Evolutionary conservation across 2,797 vertebrate genomes (phyloP), one percentile per base, ranked within the genome.

Genomic region (Danionella dracula): DNA sequence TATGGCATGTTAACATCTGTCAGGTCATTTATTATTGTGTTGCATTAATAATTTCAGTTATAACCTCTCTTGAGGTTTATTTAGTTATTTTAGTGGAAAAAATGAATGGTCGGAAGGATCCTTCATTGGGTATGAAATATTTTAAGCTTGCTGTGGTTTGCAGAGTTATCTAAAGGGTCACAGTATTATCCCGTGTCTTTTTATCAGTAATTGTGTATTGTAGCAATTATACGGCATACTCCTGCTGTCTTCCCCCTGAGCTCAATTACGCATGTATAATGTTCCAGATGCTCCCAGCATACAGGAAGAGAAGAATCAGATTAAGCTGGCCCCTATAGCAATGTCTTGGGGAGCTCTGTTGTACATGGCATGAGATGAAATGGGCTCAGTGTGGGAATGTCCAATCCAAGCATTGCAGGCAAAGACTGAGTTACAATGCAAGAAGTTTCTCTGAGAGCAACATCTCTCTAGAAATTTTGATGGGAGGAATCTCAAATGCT

Each of bases 381-480:
- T 68, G 11, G 16, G n/a, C 44, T 70, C 58, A 11, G 59, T 42
- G 20, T 21, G 57, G 72, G 73, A 71, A 72, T 31, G 45, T 59
- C 6, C 23, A 56, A 54, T 66, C 46, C 56, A 75, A 75, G 59
- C 59, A 68, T 44, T 35, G 59, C 27, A 41, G 48, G 44, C 42
- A 67, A 51, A 51, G 66, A 63, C 73, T 68, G 8, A 38, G 45
- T 70, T 67, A 64, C 66, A 72, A 15, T 17, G 42, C 72, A 77
- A 57, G 73, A 73, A 77, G 74, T 75, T 44, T 21, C 65, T 56
- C 55, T n/a, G 42, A 67, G 69, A 31, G 59, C 27, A 62, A 63
- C 53, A 58, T 71, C 71, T 70, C 60, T 73, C 75, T 59, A 68
- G 66, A 68, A 66, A 75, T 75, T 76, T 78, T 78, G 73, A 75